phyloP scores from a whole-genome alignment of 1,140 invertebrate genomes.

The Drosophila kohkoa region DNA sequence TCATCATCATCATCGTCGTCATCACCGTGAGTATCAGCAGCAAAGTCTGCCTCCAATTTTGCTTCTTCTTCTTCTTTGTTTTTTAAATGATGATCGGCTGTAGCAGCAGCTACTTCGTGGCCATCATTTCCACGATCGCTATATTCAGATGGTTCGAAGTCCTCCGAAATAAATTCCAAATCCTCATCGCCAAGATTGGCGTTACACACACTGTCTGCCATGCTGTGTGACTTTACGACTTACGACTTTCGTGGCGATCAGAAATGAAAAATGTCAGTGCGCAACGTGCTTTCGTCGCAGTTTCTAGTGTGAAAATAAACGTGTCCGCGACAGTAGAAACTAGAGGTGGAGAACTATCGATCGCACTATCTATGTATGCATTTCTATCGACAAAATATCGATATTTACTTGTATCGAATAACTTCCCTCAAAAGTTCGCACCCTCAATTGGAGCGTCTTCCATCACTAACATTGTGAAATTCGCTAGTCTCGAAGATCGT shows the following conservation, averaged over 20 bases:
- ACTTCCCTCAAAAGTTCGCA: no score
- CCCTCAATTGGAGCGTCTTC: no score
- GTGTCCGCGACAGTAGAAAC: conserved; percentile 63
- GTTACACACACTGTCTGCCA: conserved; percentile 16
- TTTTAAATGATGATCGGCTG: background rate
- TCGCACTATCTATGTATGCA: no score
- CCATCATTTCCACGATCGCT: conserved; percentile 62
- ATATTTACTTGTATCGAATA: no score
- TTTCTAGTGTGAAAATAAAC: conserved; percentile 45
- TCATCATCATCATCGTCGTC: no score
- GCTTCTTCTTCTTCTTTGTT: no score
- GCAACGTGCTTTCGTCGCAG: background rate
- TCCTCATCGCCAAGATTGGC: conserved; percentile 8
- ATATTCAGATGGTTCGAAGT: conserved; percentile 66
- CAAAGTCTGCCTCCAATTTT: no score
- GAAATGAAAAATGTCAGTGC: conserved; percentile 50
- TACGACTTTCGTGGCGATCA: conserved; percentile 51
- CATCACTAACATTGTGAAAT: no score
- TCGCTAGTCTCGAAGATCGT: conserved; percentile 90
- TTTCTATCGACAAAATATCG: no score
- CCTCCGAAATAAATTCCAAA: conserved; percentile 35
- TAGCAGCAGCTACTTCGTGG: background rate
- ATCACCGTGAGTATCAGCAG: no score
- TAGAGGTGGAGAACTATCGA: conserved; percentile 18
- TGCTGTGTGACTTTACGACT: conserved; percentile 8